Evolutionary conservation across 2,113 vertebrate species (phyloP).

Genomic region (Dicaeum eximium): DNA sequence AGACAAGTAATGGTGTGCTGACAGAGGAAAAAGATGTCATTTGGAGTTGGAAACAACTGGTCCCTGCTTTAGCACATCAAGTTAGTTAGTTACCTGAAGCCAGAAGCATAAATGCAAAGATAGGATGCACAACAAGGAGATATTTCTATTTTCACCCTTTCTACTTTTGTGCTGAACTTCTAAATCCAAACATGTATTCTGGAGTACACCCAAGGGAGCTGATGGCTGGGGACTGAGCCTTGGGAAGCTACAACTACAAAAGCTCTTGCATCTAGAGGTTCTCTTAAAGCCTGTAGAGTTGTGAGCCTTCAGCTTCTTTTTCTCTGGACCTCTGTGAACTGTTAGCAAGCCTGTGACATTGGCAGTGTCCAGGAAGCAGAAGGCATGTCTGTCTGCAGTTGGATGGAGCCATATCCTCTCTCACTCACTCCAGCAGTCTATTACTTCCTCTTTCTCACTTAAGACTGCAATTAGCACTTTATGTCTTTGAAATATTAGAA

Average conservation of each 20-base stretch:
- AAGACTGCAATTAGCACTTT: constrained; percentile 68
- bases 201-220: neutral
- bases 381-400: neutral
- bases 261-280: neutral
- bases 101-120: neutral
- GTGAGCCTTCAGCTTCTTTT: neutral
- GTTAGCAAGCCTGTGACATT: neutral
- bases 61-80: neutral
- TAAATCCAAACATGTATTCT: neutral
- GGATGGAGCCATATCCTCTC: constrained; percentile 1
- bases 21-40: neutral
- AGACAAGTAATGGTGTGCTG: neutral
- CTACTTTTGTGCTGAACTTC: neutral
- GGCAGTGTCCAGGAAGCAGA: neutral
- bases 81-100: neutral
- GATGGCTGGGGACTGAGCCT: neutral
- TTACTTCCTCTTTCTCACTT: constrained; percentile 69
- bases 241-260: neutral
- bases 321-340: neutral
- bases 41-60: neutral
- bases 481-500: constrained; percentile 77
- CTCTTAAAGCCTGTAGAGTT: neutral
- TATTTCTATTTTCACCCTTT: fast-evolving
- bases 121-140: too few relatives aligned
- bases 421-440: constrained; percentile 47